phyloP scores from a whole-genome alignment of 2,888 invertebrate genomes.

The Deilephila elpenor region DNA sequence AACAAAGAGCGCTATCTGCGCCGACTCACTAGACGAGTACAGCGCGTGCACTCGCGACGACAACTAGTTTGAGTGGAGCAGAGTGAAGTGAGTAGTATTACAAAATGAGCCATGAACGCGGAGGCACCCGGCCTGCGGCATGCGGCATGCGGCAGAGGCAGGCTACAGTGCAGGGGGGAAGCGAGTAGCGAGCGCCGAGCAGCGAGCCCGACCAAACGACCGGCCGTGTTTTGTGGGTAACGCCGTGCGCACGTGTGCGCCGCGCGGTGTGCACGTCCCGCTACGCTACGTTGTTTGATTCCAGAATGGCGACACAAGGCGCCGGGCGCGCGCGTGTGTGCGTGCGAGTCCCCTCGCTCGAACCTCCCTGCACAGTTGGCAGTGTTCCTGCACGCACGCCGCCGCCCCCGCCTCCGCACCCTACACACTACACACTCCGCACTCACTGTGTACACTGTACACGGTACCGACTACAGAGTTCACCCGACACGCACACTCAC shows the following conservation, averaged over 20 bases:
- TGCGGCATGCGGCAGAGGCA: constrained; percentile 46
- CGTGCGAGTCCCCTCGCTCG: constrained; percentile 54
- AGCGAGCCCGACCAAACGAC: constrained; percentile 41
- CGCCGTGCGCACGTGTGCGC: constrained; percentile 59
- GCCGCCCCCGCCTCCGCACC: constrained; percentile 33
- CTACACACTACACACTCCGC: neutral
- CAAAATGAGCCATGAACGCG: constrained; percentile 63
- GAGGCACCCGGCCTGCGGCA: constrained; percentile 33
- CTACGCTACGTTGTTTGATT: constrained; percentile 52
- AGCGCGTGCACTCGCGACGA: constrained; percentile 62
- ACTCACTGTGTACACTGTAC: neutral
- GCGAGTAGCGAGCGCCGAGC: constrained; percentile 47
- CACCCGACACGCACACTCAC: constrained; percentile 8
- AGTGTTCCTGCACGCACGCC: constrained; percentile 34
- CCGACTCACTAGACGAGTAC: constrained; percentile 52
- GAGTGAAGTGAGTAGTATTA: constrained; percentile 65
- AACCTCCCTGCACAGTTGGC: constrained; percentile 39
- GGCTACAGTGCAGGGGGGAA: constrained; percentile 52
- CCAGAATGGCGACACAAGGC: constrained; percentile 48
- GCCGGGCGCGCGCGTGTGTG: constrained; percentile 46
- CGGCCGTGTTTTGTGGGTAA: constrained; percentile 58
- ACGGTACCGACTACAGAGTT: too few species aligned
- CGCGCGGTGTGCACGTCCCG: constrained; percentile 48
- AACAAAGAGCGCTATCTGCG: constrained; percentile 62
- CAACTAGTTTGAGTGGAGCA: constrained; percentile 66